phyloP scores from a whole-genome alignment of 2,797 vertebrate genomes.

The Parauchenoglanis ngamensis region DNA sequence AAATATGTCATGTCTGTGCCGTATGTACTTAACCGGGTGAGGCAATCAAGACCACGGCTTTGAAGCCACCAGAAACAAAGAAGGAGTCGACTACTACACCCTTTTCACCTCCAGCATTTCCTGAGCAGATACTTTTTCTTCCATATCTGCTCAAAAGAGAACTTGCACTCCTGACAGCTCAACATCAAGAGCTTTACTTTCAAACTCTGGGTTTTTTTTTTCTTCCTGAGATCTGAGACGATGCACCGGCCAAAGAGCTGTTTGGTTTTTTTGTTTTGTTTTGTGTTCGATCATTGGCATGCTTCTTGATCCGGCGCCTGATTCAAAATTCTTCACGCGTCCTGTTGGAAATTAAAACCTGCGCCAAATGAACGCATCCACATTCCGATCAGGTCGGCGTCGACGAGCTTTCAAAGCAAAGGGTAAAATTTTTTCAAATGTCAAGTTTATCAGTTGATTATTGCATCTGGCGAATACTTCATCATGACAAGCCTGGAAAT shows the following conservation, averaged over 20 bases:
- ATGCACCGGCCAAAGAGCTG: neutral
- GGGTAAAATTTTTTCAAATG: neutral
- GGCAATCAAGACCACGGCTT: conserved; percentile 35
- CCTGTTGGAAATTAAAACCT: neutral
- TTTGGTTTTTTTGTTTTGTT: neutral
- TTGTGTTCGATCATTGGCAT: neutral
- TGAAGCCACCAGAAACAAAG: conserved; percentile 45
- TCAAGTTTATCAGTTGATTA: conserved; percentile 16
- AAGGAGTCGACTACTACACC: conserved; percentile 10
- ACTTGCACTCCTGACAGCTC: conserved; percentile 1
- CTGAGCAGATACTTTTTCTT: conserved; percentile 21
- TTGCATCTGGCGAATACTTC: conserved; percentile 10
- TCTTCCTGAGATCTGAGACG: neutral
- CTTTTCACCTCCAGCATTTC: conserved; percentile 26
- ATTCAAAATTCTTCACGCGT: neutral
- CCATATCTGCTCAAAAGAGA: conserved; percentile 17
- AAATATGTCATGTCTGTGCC: conserved; percentile 35
- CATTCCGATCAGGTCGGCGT: neutral
- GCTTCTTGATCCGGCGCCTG: neutral
- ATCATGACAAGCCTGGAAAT: neutral
- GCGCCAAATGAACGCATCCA: neutral
- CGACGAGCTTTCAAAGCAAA: neutral
- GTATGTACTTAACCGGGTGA: conserved; percentile 39
- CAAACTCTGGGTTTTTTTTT: conserved; percentile 4
- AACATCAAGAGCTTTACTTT: conserved; percentile 28